Conservation (phyloP, 1,140 invertebrate genomes). For the Leptinotarsa texana region DNA sequence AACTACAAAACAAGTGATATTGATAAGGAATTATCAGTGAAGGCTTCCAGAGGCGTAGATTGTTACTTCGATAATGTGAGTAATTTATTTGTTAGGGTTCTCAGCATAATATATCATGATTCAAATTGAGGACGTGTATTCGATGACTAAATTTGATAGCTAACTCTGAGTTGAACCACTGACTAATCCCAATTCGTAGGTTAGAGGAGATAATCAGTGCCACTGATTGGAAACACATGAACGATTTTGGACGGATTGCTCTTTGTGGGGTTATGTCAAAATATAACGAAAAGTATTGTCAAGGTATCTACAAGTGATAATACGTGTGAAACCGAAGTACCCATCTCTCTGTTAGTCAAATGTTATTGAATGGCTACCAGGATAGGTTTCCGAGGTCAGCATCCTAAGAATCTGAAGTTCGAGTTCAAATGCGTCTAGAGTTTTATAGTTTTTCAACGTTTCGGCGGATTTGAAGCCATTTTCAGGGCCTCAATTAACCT, state of each 20-base stretch:
- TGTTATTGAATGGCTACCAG: neutral
- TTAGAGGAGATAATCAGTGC: slow-evolving; percentile 65
- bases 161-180: neutral
- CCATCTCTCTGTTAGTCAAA: too few relatives aligned
- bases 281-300: slow-evolving; percentile 14
- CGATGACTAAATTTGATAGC: too few relatives aligned
- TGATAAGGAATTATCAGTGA: slow-evolving; percentile 59
- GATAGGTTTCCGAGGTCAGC: too few relatives aligned
- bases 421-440: too few relatives aligned
- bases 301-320: neutral
- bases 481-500: too few relatives aligned
- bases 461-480: too few relatives aligned
- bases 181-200: slow-evolving; percentile 41
- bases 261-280: slow-evolving; percentile 66
- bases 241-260: slow-evolving; percentile 62
- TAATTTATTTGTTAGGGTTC: neutral
- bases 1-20: slow-evolving; percentile 72
- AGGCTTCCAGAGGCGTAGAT: slow-evolving; percentile 68
- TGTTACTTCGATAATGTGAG: slow-evolving; percentile 73
- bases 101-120: too few relatives aligned
- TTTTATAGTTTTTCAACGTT: too few relatives aligned
- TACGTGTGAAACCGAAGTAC: too few relatives aligned
- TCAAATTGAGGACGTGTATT: too few relatives aligned
- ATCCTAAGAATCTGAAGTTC: too few relatives aligned
- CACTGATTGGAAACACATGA: slow-evolving; percentile 66